phyloP scores from a whole-genome alignment of 2,888 invertebrate species.

The Bugula neritina region DNA sequence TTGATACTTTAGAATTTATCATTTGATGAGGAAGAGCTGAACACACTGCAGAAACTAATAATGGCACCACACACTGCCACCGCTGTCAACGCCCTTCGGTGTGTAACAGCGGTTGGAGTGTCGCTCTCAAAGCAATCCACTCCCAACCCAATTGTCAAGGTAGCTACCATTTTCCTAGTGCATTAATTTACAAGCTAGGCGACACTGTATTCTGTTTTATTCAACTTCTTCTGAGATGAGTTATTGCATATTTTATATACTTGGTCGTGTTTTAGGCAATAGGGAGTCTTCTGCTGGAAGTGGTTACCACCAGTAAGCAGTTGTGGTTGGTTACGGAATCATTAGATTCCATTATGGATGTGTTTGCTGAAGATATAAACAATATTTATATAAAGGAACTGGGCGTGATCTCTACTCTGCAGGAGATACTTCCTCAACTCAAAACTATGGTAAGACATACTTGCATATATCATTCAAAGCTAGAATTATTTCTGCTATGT shows the following conservation, averaged over 20 bases:
- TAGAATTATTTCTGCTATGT: no score
- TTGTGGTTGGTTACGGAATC: constrained; percentile 19
- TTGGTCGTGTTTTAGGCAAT: constrained; percentile 2
- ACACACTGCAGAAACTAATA: neutral
- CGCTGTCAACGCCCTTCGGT: constrained; percentile 6
- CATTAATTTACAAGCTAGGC: no score
- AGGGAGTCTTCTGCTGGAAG: neutral
- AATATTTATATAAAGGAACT: neutral
- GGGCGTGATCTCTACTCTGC: neutral
- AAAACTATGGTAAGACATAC: constrained; percentile 26
- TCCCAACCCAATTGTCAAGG: constrained; percentile 6
- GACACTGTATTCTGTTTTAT: no score
- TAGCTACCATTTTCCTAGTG: neutral
- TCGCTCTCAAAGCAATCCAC: neutral
- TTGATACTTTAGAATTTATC: neutral
- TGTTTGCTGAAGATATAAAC: constrained; percentile 14
- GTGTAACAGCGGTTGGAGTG: neutral
- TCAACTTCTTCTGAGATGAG: no score
- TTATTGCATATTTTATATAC: no score
- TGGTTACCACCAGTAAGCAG: constrained; percentile 13
- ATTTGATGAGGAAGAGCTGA: constrained; percentile 2
- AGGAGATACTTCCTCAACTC: constrained; percentile 4
- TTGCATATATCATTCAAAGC: no score
- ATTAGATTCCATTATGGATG: constrained; percentile 19
- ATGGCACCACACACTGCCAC: constrained; percentile 9